These are phyloP conservation scores for Manis crassicaudata DNA, from an alignment of 2,797 vertebrate species.

Conservation along the genomic window DNA sequence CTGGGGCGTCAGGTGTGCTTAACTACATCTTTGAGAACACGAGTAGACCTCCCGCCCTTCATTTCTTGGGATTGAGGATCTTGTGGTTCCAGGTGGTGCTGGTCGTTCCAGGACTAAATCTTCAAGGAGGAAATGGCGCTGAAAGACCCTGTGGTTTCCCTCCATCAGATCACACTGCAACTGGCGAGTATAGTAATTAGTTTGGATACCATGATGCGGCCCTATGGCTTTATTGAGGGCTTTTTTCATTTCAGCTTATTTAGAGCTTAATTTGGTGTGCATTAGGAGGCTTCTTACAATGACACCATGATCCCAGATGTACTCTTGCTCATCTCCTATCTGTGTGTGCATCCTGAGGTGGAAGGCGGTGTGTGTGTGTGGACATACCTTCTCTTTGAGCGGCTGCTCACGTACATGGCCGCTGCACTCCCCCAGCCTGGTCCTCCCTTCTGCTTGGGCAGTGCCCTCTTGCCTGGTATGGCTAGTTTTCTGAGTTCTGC, in stretches of 20 bases:
- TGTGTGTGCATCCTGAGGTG: not conserved
- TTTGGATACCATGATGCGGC: too few species aligned
- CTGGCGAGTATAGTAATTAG: not conserved
- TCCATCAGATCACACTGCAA: not conserved
- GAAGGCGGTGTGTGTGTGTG: too few species aligned
- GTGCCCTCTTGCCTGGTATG: fast-evolving
- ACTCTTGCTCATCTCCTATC: not conserved
- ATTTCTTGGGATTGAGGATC: not conserved
- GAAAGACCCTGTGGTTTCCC: not conserved
- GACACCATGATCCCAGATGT: not conserved
- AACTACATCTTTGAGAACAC: too few species aligned
- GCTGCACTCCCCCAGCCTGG: too few species aligned
- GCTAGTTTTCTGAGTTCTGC: not conserved
- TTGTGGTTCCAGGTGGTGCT: not conserved
- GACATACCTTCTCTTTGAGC: not conserved
- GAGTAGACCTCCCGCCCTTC: not conserved
- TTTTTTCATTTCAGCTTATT: not conserved
- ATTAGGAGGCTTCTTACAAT: not conserved
- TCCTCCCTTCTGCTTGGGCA: not conserved
- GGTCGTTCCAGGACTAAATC: not conserved
- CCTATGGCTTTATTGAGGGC: not conserved
- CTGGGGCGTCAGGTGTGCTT: not conserved
- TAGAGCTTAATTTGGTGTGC: not conserved
- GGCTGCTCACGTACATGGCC: not conserved
- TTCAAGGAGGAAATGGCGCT: not conserved